Evolutionary conservation across 2,888 invertebrate species (phyloP), one percentile per base, ranked within the genome.

Genomic region (Phalera bucephala): DNA sequence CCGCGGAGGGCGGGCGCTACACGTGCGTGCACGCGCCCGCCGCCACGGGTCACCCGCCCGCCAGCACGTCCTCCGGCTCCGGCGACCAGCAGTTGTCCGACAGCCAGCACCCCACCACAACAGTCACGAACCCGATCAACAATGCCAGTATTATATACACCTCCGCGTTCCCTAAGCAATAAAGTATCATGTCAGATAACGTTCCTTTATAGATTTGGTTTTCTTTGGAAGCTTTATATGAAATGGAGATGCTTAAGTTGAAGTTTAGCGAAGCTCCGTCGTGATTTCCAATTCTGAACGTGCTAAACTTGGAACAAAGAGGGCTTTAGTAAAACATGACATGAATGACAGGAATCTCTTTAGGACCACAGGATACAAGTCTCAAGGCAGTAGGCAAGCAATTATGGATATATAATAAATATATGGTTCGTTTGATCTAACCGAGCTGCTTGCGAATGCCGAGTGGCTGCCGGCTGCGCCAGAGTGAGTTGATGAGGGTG

Each of bases 31-130:
- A 91, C 62, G 81, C 90, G 86, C 91, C 91, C 90, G 92, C 90
- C 92, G 87, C 85, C 78, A 90, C 89, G 90, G 92, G 93, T 94
- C 93, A 94, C 84, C 93, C 93, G 72, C 93, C 91, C 62, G 93
- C 92, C 65, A 93, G 81, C 40, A 90, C 83, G 67, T 92, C 91
- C 67, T 93, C 93, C 39, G 94, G 94, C 74, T 94, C 94, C 53
- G 94, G 94, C 36, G 94, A 94, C 94, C 94, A 94, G 79, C 94
- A 94, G 86, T 94, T 94, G 91, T 94, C 94, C 21, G 93, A 93
- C 39, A 94, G 87, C 94, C 94, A 94, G 82, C 94, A 94, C 58
- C 94, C 94, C 60, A 94, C 93, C 57, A 94, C 93, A 40, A 94
- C 94, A 8, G 94, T 94, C 64, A 94, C 91, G 68, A 94, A 91